Conservation (phyloP, 2,888 invertebrate genomes). For the Epistrophe eligans region DNA sequence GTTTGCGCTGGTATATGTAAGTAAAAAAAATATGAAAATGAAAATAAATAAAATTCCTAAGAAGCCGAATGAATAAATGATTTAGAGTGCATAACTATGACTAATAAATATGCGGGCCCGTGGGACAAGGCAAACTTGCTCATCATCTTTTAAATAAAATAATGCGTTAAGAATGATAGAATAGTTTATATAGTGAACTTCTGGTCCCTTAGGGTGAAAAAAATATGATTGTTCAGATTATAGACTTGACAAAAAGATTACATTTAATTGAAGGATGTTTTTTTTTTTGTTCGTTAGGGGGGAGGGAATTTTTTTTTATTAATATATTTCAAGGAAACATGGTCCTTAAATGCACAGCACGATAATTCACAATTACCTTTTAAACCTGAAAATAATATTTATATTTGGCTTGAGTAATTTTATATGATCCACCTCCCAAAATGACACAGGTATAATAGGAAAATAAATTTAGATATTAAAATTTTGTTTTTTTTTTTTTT, state of each 20-base stretch:
- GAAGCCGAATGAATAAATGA: slow-evolving; percentile 37
- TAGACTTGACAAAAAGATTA: background rate
- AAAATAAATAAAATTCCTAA: slow-evolving; percentile 21
- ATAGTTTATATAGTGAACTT: background rate
- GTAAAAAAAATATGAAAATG: slow-evolving; percentile 24
- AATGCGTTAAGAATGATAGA: background rate
- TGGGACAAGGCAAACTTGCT: background rate
- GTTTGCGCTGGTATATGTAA: background rate
- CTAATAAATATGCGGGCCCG: too few relatives aligned
- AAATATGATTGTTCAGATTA: background rate
- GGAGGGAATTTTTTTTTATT: too few relatives aligned
- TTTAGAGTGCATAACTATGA: slow-evolving; percentile 17
- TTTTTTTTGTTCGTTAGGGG: background rate
- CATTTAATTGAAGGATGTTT: background rate
- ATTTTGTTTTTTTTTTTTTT: too few relatives aligned
- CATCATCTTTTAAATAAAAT: slow-evolving; percentile 23
- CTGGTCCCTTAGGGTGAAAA: background rate
- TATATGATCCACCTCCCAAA: too few relatives aligned
- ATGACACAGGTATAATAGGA: too few relatives aligned
- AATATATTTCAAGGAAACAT: too few relatives aligned
- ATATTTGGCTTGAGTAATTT: too few relatives aligned
- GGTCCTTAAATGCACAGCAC: too few relatives aligned
- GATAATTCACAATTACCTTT: too few relatives aligned
- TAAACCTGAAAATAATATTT: too few relatives aligned
- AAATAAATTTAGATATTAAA: too few relatives aligned